Base-by-base conservation (phyloP, 1,140 invertebrate species). In the Lysiphlebus fabarum region DNA sequence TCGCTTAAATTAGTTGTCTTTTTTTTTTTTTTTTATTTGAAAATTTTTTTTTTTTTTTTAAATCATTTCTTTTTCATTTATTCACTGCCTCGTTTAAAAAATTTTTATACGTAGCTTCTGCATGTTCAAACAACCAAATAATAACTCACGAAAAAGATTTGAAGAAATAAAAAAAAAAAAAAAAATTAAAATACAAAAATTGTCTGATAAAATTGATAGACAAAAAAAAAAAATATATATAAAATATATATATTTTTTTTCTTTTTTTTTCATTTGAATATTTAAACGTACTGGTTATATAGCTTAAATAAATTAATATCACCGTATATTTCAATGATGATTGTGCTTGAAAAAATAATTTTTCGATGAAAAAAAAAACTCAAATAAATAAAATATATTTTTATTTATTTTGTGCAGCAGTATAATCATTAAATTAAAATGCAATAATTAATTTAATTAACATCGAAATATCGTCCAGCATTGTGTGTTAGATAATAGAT, bases 281-380 rank as follows among this genome's bases (percentile, higher is more conserved):
- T 51, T 9, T 33, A 42, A 34, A 50, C 50, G 56, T 26, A 26
- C 45, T 17, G n/a, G 36, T 58, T 26, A 26, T 26, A 2, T 26
- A 50, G 48, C 11, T 58, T 58, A 44, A 50, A 2, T 7, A 42
- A 17, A 14, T 41, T 51, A 50, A 26, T 58, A n/a, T 58, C 41
- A 41, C 56, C 56, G 56, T 58, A 34, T 50, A 51, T 50, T 58
- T 37, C 44, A 37, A 17, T 37, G 26, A 42, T 58, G 47, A 41
- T 51, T 58, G 56, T 58, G 56, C 56, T 58, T 51, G 51, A 9
- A 58, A 51, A 50, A 38, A 48, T 44, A 33, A 56, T 56, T 38
- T 37, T 48, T 40, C 33, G 36, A 45, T 8, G 12, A 26, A 42
- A 10, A 33, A 54, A 42, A 43, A 54, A 33, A 17, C 43, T 6